Percentiles rank a stretch among this genome's conserved stretches.
Evolutionary conservation across 2,797 vertebrate genomes (phyloP).

Genomic region (Clamator glandarius): DNA sequence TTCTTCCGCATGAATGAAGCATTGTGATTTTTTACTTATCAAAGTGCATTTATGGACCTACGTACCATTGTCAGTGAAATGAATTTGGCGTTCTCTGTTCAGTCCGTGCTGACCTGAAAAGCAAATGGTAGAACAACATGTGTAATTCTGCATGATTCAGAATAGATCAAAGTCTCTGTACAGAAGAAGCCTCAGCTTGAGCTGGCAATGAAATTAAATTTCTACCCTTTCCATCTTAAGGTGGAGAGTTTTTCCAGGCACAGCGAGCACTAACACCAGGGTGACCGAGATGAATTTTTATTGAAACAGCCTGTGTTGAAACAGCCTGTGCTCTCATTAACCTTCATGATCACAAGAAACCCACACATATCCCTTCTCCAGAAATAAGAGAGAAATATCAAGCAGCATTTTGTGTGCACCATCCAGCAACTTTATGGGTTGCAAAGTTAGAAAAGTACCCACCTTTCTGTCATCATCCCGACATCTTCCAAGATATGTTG

Average conservation of each 20-base stretch:
- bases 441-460: background rate
- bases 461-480: background rate
- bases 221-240: background rate
- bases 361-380: background rate
- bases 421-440: background rate
- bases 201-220: conserved; percentile 21
- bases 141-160: conserved; percentile 37
- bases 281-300: background rate
- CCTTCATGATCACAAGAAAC: background rate
- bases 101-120: conserved; percentile 20
- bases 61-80: background rate
- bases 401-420: background rate
- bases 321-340: conserved; percentile 2
- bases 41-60: background rate
- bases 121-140: conserved; percentile 34
- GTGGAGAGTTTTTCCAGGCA: background rate
- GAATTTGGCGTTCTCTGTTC: background rate
- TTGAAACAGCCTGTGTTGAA: too few species aligned
- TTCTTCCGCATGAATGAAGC: background rate
- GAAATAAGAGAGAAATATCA: background rate
- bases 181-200: conserved; percentile 18
- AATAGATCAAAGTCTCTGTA: conserved; percentile 39
- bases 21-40: background rate
- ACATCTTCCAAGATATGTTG: background rate
- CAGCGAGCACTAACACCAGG: background rate